Evolutionary conservation across 2,797 vertebrate species (phyloP).

Genomic region (Coregonus suidteri): DNA sequence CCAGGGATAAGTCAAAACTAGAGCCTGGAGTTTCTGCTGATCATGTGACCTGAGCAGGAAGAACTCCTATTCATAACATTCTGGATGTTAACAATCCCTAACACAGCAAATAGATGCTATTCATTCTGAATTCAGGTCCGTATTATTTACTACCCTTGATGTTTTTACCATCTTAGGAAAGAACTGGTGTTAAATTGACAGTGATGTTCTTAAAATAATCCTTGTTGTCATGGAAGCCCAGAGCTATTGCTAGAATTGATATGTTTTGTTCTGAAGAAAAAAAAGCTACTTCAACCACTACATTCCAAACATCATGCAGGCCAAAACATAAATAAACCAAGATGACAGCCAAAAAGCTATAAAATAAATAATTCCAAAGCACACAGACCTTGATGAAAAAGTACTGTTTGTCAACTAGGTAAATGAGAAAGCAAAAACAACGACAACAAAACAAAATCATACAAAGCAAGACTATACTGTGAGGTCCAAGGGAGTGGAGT

Average conservation of each 20-base stretch:
- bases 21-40: background rate
- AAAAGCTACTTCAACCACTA: background rate
- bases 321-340: constrained; percentile 12
- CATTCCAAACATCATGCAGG: background rate
- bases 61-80: background rate
- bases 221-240: background rate
- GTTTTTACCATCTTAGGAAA: background rate
- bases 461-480: constrained; percentile 24
- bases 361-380: background rate
- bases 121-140: too few relatives aligned
- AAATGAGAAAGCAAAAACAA: background rate
- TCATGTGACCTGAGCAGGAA: background rate
- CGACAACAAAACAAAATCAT: constrained; percentile 6
- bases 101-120: background rate
- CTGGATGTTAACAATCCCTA: background rate
- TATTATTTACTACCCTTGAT: background rate
- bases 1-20: background rate
- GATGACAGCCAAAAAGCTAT: background rate
- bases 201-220: background rate
- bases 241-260: background rate
- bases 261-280: background rate
- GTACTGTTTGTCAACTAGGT: background rate
- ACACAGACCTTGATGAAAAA: background rate
- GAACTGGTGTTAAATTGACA: background rate
- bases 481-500: too few relatives aligned